Conservation (phyloP, 2,113 vertebrate species). For the Corythornis madagascariensis region DNA sequence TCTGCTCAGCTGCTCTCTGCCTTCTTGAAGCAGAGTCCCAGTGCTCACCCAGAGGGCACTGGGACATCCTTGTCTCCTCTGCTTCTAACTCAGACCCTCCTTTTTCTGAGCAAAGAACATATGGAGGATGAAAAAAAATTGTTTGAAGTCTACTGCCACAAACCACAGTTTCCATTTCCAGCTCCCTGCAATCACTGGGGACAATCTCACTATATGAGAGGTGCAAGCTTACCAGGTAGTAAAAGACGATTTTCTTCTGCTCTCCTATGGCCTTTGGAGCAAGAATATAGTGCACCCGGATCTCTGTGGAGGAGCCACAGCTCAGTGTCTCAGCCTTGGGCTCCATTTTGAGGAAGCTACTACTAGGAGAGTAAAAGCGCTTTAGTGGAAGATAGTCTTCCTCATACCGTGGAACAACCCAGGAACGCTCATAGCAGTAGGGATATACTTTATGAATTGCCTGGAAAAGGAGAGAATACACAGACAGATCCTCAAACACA, state of each 20-base stretch:
- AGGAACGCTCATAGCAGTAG: slow-evolving; percentile 44
- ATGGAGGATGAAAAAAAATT: background rate
- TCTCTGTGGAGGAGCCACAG: slow-evolving; percentile 40
- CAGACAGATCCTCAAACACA: background rate
- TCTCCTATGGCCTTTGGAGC: slow-evolving; percentile 12
- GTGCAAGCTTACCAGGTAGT: slow-evolving; percentile 74
- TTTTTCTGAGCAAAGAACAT: background rate
- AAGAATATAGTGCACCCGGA: slow-evolving; percentile 68
- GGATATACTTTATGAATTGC: slow-evolving; percentile 32
- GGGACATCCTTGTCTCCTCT: background rate
- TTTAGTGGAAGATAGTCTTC: background rate
- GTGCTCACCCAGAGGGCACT: background rate
- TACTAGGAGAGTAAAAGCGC: slow-evolving; percentile 73
- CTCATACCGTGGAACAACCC: slow-evolving; percentile 33
- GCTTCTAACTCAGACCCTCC: background rate
- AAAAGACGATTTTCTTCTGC: slow-evolving; percentile 56
- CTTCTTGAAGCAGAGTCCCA: background rate
- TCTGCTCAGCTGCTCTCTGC: background rate
- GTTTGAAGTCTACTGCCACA: background rate
- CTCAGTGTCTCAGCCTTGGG: slow-evolving; percentile 24
- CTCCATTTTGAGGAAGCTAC: slow-evolving; percentile 73
- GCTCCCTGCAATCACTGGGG: background rate
- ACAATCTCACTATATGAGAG: background rate
- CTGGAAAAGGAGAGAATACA: slow-evolving; percentile 61
- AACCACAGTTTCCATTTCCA: background rate